Evolutionary conservation across 2,113 vertebrate genomes (phyloP), one percentile per base, ranked within the genome.

Genomic region (Potamarius usumacintae): DNA sequence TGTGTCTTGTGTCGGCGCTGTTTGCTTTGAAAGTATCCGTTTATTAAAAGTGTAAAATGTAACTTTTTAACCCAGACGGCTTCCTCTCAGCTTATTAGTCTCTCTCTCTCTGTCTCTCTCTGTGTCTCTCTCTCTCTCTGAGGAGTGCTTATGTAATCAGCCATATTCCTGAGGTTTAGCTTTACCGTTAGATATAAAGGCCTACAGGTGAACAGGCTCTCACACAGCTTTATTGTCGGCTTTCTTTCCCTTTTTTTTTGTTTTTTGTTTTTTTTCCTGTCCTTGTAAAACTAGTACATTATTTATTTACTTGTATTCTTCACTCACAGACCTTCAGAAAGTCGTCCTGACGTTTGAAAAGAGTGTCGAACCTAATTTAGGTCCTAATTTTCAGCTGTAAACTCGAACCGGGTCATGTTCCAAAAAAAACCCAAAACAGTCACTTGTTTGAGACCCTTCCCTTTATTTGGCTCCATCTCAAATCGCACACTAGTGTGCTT

Each of bases 121-220:
- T 55, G 11, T 48, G 42, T 76, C 48, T 76, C 0, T 50, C 2
- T 50, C 18, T 77, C 1, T 55, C 5, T 55, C 1, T 80, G 53
- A 77, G 81, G 50, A 87, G 71, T 42, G 89, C 93, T 94, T 94
- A 93, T 94, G 92, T 93, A 92, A 94, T 88, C 22, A 60, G 69
- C 53, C 48, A 88, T 92, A 88, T 91, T 92, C 89, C 88, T 77
- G 34, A 42, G 85, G 88, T 62, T 63, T 15, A 53, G 67, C 78
- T 88, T 92, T 91, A 93, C 95, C 95, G 95, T 95, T 96, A 96
- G 84, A 89, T 92, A 89, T 42, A 52, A 91, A 9, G 60, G 30
- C 79, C 57, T 82, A 88, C 69, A 82, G 83, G 34, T 78, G 69
- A 30, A 42, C 60, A 34, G 6, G 20, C 8, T 55, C 17, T 34